Conservation (phyloP, 2,797 vertebrate genomes). For the Hoplostethus mediterraneus region DNA sequence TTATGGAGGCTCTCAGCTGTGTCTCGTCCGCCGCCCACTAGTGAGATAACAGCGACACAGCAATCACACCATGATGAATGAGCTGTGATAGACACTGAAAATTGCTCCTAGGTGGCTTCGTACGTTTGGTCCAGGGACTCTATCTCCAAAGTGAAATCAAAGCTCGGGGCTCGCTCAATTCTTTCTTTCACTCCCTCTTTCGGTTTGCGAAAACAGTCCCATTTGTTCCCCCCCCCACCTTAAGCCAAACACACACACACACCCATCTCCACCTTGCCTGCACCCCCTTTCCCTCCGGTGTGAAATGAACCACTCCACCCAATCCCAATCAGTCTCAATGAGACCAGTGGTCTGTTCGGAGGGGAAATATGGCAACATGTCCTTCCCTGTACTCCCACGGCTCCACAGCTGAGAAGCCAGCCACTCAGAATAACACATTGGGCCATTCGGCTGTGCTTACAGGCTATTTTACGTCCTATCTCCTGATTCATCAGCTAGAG, state of each 20-base stretch:
- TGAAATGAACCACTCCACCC: conserved; percentile 71
- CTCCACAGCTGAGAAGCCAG: conserved; percentile 63
- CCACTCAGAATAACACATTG: conserved; percentile 56
- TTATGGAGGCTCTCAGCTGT: conserved; percentile 62
- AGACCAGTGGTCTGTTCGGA: conserved; percentile 44
- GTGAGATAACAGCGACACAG: conserved; percentile 79
- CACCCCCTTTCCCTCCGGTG: conserved; percentile 13
- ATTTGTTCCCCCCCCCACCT: conserved; percentile 53
- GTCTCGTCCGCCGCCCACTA: conserved; percentile 60
- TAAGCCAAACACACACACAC: neutral
- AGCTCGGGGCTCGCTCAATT: conserved; percentile 63
- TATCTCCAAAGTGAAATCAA: conserved; percentile 81
- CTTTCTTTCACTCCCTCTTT: conserved; percentile 60
- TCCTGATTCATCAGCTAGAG: conserved; percentile 55
- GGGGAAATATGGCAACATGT: conserved; percentile 60
- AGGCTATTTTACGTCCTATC: conserved; percentile 66
- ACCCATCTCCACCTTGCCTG: neutral
- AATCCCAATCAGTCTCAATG: conserved; percentile 71
- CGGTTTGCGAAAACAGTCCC: conserved; percentile 71
- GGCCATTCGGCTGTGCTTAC: conserved; percentile 70
- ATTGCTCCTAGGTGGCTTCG: conserved; percentile 81
- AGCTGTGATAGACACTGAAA: conserved; percentile 79
- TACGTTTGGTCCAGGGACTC: conserved; percentile 76
- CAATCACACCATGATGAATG: conserved; percentile 85
- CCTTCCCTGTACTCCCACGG: conserved; percentile 45